Base-by-base conservation (phyloP, 2,113 vertebrate species). In the Picathartes gymnocephalus region DNA sequence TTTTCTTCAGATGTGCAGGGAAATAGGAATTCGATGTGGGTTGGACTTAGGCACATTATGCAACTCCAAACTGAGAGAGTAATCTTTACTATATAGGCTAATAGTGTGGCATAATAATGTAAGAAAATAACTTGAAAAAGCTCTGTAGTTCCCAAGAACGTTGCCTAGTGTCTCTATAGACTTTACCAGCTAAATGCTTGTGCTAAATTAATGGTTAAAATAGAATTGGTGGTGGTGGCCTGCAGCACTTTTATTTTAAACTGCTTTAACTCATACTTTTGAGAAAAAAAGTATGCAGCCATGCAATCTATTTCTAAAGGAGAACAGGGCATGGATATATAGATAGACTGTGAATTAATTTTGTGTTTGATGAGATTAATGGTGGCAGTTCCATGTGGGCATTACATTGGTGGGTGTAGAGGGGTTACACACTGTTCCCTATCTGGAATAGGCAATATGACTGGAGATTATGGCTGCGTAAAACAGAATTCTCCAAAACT, bases 41-140 rank as follows among this genome's bases (percentile, higher is more conserved):
- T 25, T 7, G 7, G 19, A 14, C 25, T 71, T 47, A 53, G 56
- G 18, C 17, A 6, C 2, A 0, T 23, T 39, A 0, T 27, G 60
- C 22, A 5, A 13, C 30, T 25, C 35, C 37, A 42, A 19, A 70
- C 17, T 8, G 61, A 22, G 39, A 13, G 8, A 25, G 6, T 81
- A 3, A 18, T 83, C 33, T 24, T 73, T 57, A 10, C 8, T 73
- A 12, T 31, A 7, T 5, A 40, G 53, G 31, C 31, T 31, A 33
- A 44, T 22, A 13, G 4, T 60, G 15, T 60, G 24, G 8, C 44
- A 16, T 25, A 42, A 11, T 57, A 5, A 62, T 8, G 2, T 27
- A 40, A 48, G 40, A 56, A 60, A 65, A 9, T 12, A 47, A n/a
- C 0, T 3, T 39, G 23, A 10, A n/a, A 56, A 77, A 72, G 11